Conservation (phyloP, 2,797 vertebrate genomes). For the Esox lucius region DNA sequence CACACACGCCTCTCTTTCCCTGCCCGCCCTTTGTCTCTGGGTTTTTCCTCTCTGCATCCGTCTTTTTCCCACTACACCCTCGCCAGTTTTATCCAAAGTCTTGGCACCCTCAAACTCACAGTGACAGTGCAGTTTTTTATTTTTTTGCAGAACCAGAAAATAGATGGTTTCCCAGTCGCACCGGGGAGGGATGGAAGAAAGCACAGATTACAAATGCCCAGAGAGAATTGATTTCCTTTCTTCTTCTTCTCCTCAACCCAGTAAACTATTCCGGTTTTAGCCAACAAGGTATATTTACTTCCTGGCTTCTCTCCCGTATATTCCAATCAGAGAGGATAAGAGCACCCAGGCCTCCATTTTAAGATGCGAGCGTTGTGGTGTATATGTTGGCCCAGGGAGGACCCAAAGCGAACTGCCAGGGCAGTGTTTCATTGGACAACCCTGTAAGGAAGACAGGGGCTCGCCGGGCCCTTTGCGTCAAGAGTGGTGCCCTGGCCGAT, state of each 20-base stretch:
- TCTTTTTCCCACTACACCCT: not conserved
- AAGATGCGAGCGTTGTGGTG: constrained; percentile 27
- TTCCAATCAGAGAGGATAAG: constrained; percentile 4
- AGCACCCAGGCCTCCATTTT: constrained; percentile 5
- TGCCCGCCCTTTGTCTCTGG: not conserved
- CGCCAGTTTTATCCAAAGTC: constrained; percentile 9
- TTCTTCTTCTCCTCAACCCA: constrained; percentile 31
- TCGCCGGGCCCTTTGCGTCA: constrained; percentile 18
- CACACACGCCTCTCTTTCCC: not conserved
- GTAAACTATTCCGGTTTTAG: constrained; percentile 28
- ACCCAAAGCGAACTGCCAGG: constrained; percentile 27
- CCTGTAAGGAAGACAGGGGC: constrained; percentile 24
- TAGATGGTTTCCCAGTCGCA: constrained; percentile 24
- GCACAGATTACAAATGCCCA: constrained; percentile 45
- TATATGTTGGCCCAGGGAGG: not conserved
- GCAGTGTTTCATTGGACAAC: constrained; percentile 30
- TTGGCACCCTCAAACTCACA: not conserved
- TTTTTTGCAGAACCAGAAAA: constrained; percentile 20
- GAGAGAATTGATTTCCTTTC: constrained; percentile 45
- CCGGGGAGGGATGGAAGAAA: constrained; percentile 31
- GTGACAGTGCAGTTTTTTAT: not conserved
- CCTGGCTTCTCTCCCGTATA: constrained; percentile 5
- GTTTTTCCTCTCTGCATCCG: not conserved
- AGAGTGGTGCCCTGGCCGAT: constrained; percentile 2
- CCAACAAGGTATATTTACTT: constrained; percentile 14